phyloP scores from a whole-genome alignment of 1,140 invertebrate genomes.

The Luehdorfia chinensis region DNA sequence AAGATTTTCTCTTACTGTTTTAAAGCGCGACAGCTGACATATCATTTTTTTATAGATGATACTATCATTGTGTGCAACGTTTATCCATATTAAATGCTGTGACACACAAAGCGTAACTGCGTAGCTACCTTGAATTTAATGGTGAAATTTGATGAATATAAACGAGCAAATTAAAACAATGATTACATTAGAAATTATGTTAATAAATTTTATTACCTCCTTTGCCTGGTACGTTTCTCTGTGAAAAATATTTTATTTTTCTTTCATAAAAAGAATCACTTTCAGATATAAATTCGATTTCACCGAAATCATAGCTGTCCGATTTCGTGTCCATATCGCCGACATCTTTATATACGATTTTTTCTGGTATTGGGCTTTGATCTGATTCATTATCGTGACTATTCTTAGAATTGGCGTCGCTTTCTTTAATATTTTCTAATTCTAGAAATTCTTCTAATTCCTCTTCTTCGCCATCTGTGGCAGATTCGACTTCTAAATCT shows the following conservation, averaged over 20 bases:
- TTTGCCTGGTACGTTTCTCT: neutral
- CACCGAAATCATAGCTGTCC: neutral
- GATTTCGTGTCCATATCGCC: neutral
- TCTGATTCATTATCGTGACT: neutral
- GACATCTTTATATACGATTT: neutral
- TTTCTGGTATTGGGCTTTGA: neutral
- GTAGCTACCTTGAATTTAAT: no score
- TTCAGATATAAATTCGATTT: constrained; percentile 3
- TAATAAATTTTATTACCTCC: no score
- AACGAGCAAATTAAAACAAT: no score
- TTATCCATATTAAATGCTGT: no score
- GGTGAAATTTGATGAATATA: no score
- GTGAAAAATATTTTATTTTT: constrained; percentile 3
- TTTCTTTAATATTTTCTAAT: neutral
- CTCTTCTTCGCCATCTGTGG: neutral
- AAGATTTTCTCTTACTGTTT: no score
- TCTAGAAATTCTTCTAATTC: neutral
- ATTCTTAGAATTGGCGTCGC: neutral
- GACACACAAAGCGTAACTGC: no score
- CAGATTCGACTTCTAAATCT: neutral
- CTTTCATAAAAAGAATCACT: neutral
- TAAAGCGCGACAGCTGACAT: no score
- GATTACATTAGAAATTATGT: no score
- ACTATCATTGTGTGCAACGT: no score
- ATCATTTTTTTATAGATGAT: no score